Base-by-base conservation (phyloP, 2,888 invertebrate genomes). In the Gymnoscelis rufifasciata region DNA sequence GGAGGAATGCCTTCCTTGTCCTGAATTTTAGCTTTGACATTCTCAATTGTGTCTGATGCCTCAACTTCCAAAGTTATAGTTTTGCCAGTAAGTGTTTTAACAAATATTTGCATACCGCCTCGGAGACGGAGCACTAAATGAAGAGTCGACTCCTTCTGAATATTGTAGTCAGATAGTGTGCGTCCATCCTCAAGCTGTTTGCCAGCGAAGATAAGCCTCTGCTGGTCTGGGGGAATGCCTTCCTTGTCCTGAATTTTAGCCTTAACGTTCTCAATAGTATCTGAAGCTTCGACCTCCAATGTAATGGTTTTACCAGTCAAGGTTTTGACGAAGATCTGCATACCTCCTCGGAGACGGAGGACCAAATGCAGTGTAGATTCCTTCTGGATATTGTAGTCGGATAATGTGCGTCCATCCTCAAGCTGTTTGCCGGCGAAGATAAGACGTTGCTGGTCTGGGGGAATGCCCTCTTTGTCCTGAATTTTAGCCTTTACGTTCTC, bases 361-460 rank as follows among this genome's bases (percentile, higher is more conserved):
- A 90, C 90, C 54, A 90, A 66, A 60, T 90, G 90, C 29, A 90
- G 80, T 7, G 90, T 90, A 1, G 90, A 89, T 64, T 90, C 90
- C 55, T 91, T 91, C 58, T 91, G 91, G 52, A 91, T 91, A 59
- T 91, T 91, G 71, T 91, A 91, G 62, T 91, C 91, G 0, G 89
- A 90, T 4, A 67, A 41, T 0, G 90, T 91, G 19, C 91, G 79
- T 1, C 90, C 90, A 76, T 91, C 91, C 73, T 91, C 91, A 29
- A 91, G 64, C 59, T 92, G 91, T 55, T 90, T 91, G 1, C 91
- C 91, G 26, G 90, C 91, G 55, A 90, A 91, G 57, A 91, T 91
- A 43, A 91, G 64, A 47, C 90, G 71, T 65, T 90, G 90, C 62
- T 91, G 91, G 61, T 91, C 82, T 81, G 90, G 90, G 1, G 90